Base-by-base conservation (phyloP, 2,797 vertebrate species). In the Poecile montanus region DNA sequence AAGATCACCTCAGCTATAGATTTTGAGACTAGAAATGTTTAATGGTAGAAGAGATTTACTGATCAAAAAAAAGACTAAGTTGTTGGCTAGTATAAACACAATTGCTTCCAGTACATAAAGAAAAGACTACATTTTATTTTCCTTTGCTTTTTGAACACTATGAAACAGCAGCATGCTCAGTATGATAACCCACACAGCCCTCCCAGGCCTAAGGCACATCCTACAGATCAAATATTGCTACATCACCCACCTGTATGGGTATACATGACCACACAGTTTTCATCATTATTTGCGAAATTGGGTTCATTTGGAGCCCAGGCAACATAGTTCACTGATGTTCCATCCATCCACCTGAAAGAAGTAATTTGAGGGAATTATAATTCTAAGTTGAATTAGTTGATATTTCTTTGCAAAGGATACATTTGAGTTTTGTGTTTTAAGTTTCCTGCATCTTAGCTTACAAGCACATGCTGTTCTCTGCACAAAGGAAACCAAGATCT, bases 251-350 rank as follows among this genome's bases (percentile, higher is more conserved):
- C 99, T 98, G 98, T 98, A 74, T 27, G 88, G 34, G 71, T 97
- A 78, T 99, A 99, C 25, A 99, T 98, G 22, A 98, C 97, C 50
- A 99, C 99, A 95, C 99, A 99, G 91, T 99, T 99, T 97, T 99
- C 99, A 96, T 99, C 99, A 42, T 99, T 99, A 94, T 99, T 99
- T 63, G 99, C 98, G 97, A 99, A 99, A 96, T 99, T 99, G 25
- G 99, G 99, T 97, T 99, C 99, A 84, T 99, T 98, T 21, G 97
- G 89, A 75, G 98, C 97, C 99, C 99, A 99, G 40, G 99, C 97
- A 14, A 98, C 98, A 80, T 97, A 99, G 27, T 98, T 97, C 36
- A 99, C 97, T 36, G 98, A 96, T 29, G 97, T 98, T 88, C 98
- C 98, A 91, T 99, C 99, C 95, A 99, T 82, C 99, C 99, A 99